Evolutionary conservation across 2,888 invertebrate genomes (phyloP).

Genomic region (Epirrhoe alternata): DNA sequence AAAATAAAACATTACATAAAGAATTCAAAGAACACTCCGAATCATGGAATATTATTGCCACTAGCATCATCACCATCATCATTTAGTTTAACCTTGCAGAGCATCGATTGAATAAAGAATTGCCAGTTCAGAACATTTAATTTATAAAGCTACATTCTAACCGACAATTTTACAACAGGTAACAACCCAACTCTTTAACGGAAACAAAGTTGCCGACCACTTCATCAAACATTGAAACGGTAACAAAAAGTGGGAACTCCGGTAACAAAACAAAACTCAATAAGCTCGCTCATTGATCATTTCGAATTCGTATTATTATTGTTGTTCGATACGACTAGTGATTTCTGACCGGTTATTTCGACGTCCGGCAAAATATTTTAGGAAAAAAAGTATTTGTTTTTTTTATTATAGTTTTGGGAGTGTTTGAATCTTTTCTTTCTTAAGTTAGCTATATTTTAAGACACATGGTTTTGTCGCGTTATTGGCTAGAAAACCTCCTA

Average conservation of each 20-base stretch:
- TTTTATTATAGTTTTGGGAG: too few relatives aligned
- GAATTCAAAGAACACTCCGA: too few relatives aligned
- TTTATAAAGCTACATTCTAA: slow-evolving; percentile 1
- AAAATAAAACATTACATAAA: too few relatives aligned
- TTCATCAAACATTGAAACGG: slow-evolving; percentile 39
- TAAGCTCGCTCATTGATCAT: slow-evolving; percentile 67
- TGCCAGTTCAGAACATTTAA: too few relatives aligned
- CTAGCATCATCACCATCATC: too few relatives aligned
- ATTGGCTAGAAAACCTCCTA: too few relatives aligned
- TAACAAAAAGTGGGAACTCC: slow-evolving; percentile 38
- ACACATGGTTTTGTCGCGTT: too few relatives aligned
- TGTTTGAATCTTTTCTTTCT: too few relatives aligned
- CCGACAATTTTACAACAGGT: slow-evolving; percentile 19
- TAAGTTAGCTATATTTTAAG: too few relatives aligned
- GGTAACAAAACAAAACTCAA: slow-evolving; percentile 47
- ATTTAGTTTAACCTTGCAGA: too few relatives aligned
- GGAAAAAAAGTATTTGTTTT: background rate
- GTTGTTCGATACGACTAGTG: slow-evolving; percentile 49
- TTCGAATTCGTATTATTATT: slow-evolving; percentile 62
- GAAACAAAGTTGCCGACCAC: slow-evolving; percentile 35
- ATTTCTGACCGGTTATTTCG: slow-evolving; percentile 1
- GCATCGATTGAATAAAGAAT: too few relatives aligned
- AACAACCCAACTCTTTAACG: slow-evolving; percentile 23
- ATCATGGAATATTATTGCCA: too few relatives aligned
- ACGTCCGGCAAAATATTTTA: background rate